Base-by-base conservation (phyloP, 2,113 vertebrate species). In the Atractosteus spatula region DNA sequence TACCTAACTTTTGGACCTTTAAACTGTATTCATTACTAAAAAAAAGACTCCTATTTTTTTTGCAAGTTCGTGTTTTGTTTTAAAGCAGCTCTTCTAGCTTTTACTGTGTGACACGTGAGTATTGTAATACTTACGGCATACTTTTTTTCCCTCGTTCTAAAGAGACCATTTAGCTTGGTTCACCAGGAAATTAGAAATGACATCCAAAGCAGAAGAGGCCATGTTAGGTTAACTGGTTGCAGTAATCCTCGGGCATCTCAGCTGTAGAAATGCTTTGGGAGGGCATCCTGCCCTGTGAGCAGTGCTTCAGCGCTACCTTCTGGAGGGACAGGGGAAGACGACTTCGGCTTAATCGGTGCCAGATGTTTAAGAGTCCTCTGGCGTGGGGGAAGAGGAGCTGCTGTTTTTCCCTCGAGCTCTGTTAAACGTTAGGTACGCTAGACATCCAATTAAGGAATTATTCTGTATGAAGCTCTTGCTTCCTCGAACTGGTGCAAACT, bases 221-320 rank as follows among this genome's bases (percentile, higher is more conserved):
- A 73, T 68, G 71, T 73, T 61, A 64, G 61, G 57, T 71, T 63
- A 70, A 67, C 70, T 66, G 65, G 57, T 56, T 73, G 44, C 71
- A 73, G 44, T 45, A 59, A 3, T 13, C 66, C 0, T 43, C 17
- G 17, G 64, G 59, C 4, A 71, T 75, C 70, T 56, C n/a, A 70
- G 69, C 64, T 67, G 57, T 54, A 13, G 43, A 13, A 42, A 14
- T 63, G 41, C 42, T 55, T 51, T 63, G 10, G 5, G 64, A 54
- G n/a, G 13, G 54, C 64, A 8, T 66, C 55, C 41, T 67, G 7
- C 17, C 66, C 66, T 10, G n/a, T 75, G 43, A 62, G 71, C 72
- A 76, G 89, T 87, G 82, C 79, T 80, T 74, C 84, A 84, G 85
- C 80, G 85, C 94, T 90, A 89, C 86, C 94, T 95, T 82, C 91